Percentiles rank a stretch among this genome's conserved stretches.
Conservation (phyloP, 1,140 invertebrate genomes). For the Papilio aristodemus region DNA sequence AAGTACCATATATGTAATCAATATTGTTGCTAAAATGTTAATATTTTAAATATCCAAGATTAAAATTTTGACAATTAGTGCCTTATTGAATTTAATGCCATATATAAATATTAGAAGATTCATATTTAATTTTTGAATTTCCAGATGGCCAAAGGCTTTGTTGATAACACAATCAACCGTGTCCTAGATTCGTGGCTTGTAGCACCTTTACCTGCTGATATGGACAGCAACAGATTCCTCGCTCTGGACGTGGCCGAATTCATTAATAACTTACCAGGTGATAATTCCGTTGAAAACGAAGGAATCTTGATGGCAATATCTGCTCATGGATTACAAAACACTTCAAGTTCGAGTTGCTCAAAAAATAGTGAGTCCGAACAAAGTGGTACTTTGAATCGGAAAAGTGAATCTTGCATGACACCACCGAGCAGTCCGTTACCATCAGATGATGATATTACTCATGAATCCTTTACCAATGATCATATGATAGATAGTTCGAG, state of each 20-base stretch:
- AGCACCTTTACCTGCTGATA: slow-evolving; percentile 66
- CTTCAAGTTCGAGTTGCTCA: slow-evolving; percentile 50
- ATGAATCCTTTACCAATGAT: slow-evolving; percentile 36
- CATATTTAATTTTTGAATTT: slow-evolving; percentile 41
- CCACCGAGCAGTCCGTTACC: slow-evolving; percentile 51
- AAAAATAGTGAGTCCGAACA: slow-evolving; percentile 40
- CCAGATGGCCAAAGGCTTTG: slow-evolving; percentile 83
- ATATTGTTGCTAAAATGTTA: no score
- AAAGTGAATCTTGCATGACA: slow-evolving; percentile 45
- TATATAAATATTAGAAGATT: not conserved
- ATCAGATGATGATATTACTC: slow-evolving; percentile 51
- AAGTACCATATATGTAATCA: no score
- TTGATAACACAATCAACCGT: slow-evolving; percentile 87
- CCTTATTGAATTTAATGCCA: not conserved
- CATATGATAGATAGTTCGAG: slow-evolving; percentile 41
- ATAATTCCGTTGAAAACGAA: slow-evolving; percentile 83
- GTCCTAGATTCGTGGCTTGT: slow-evolving; percentile 84
- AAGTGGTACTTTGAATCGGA: slow-evolving; percentile 35
- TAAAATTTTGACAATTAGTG: no score
- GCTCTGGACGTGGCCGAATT: slow-evolving; percentile 80
- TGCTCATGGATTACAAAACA: slow-evolving; percentile 82
- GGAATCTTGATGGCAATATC: slow-evolving; percentile 84
- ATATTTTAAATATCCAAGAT: no score
- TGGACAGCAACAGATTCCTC: slow-evolving; percentile 59
- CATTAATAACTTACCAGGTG: slow-evolving; percentile 79